Percentiles rank a stretch among this genome's conserved stretches.
Conservation (phyloP, 2,113 vertebrate species). For the Oenanthe melanoleuca region DNA sequence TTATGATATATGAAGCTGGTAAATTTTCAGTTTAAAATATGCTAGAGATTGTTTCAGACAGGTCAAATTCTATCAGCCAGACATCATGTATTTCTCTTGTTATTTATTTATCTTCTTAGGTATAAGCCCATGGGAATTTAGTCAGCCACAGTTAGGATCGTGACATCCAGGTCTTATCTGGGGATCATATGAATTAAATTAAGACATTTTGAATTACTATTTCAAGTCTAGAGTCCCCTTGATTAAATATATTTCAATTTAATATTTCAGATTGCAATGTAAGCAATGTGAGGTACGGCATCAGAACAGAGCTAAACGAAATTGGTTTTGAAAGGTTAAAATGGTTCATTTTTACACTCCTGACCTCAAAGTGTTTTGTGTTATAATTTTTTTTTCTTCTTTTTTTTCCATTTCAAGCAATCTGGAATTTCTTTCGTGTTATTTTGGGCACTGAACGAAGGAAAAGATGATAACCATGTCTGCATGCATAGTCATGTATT, state of each 20-base stretch:
- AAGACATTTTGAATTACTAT: neutral
- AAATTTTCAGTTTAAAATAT: neutral
- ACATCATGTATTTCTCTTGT: neutral
- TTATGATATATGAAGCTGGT: neutral
- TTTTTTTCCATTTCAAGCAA: neutral
- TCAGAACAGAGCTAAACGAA: neutral
- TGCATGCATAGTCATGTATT: neutral
- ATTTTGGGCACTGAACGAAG: rapidly evolving
- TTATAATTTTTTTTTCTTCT: neutral
- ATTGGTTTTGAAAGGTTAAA: neutral
- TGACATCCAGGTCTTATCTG: neutral
- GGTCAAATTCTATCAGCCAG: neutral
- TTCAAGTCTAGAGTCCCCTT: neutral
- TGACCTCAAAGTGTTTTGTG: neutral
- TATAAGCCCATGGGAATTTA: neutral
- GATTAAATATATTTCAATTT: neutral
- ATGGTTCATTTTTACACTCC: neutral
- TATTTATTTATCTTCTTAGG: neutral
- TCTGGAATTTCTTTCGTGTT: neutral
- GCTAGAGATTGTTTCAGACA: neutral
- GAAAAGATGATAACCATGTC: neutral
- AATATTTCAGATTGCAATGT: neutral
- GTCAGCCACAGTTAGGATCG: neutral
- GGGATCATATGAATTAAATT: neutral
- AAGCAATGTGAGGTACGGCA: neutral